Evolutionary conservation across 2,797 vertebrate genomes (phyloP), one percentile per base, ranked within the genome.

Genomic region (Peromyscus attwateri): DNA sequence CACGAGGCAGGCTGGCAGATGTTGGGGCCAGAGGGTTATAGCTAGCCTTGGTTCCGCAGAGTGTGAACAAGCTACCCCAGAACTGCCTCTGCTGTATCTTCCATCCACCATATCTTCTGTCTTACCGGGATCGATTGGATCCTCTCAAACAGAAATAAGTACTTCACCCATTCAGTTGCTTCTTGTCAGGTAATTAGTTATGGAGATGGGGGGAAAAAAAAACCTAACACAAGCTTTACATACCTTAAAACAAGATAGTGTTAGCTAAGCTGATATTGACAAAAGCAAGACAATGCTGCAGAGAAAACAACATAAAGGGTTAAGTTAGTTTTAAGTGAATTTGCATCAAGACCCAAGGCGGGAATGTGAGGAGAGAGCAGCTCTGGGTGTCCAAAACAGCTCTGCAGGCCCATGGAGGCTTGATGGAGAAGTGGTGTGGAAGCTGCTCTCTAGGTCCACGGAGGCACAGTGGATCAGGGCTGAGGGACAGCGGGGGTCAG

Each of bases 221-320:
- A 46, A 6, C 46, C 80, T 19, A 31, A 46, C 4, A 21, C 64
- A 64, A 92, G 31, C 12, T 75, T 43, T 3, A 31, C 7, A 37
- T 81, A 19, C 70, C 93, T 87, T 64, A 91, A 83, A 94, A 77
- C 11, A 64, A 90, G 62, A 52, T 29, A 23, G 37, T 49, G 19
- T 49, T 49, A 76, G 46, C 4, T 55, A 62, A 85, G 31, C 4
- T 2, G 94, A 66, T 77, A 9, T 27, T 68, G 55, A 25, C 27
- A 31, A 13, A 75, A 75, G 12, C 25, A 46, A 60, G 29, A 92
- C 14, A 73, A 93, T 85, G 52, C 49, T 29, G 62, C 52, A 49
- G 21, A 85, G 81, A 91, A 87, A 92, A 80, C n/a, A 73, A 70
- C 75, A 57, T 70, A 93, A 79, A 89, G 52, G 49, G 60, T 76